phyloP scores from a whole-genome alignment of 1,140 invertebrate species.

The Drosophila santomea region DNA sequence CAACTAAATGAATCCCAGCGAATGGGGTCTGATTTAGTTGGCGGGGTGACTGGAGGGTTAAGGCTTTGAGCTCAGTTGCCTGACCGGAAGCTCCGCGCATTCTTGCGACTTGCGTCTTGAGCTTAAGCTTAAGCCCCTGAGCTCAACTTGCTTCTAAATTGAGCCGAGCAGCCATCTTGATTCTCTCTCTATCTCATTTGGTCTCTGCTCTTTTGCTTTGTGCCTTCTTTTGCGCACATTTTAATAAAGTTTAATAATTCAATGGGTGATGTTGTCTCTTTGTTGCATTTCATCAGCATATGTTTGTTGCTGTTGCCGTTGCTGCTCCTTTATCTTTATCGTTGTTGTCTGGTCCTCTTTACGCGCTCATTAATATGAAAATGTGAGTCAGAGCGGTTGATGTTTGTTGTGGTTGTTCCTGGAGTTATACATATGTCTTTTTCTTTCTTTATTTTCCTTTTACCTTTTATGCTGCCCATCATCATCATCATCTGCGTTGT shows the following conservation, averaged over 20 bases:
- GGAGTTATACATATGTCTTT: background rate
- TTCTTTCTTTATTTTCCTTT: background rate
- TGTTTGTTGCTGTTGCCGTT: background rate
- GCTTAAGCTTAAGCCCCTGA: conserved; percentile 25
- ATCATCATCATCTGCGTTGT: conserved; percentile 27
- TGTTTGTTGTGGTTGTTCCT: conserved; percentile 32
- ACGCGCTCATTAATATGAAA: conserved; percentile 71
- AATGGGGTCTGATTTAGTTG: background rate
- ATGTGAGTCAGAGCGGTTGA: conserved; percentile 54
- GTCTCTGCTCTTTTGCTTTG: background rate
- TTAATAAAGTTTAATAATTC: conserved; percentile 67
- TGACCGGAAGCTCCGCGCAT: conserved; percentile 60
- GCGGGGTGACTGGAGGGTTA: background rate
- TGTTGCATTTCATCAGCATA: conserved; percentile 68
- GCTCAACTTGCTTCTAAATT: conserved; percentile 17
- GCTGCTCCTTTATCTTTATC: conserved; percentile 26
- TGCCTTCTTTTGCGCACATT: conserved; percentile 48
- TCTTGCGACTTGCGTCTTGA: conserved; percentile 23
- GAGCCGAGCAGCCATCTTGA: conserved; percentile 34
- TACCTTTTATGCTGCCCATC: conserved; percentile 33
- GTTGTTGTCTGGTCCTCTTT: conserved; percentile 31
- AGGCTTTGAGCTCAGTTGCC: conserved; percentile 20
- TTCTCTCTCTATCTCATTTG: conserved; percentile 11
- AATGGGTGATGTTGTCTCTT: conserved; percentile 57
- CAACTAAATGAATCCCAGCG: background rate